Percentiles rank a stretch among this genome's conserved stretches.
Conservation (phyloP, 64 coral and sea anemone genomes). For the Orbicella faveolata region DNA sequence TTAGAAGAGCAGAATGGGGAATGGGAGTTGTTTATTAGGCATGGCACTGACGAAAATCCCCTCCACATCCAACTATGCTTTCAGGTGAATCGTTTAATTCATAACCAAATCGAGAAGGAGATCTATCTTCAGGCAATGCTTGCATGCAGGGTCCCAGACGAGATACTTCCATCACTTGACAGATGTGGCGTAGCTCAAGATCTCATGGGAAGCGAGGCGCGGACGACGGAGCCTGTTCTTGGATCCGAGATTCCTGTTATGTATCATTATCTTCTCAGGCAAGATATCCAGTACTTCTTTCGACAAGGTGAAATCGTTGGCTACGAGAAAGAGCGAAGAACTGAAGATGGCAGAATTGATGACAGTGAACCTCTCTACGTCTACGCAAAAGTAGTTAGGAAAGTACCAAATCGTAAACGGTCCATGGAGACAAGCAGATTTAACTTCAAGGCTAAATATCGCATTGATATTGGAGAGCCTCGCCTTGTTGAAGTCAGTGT, state of each 20-base stretch:
- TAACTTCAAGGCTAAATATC: conserved; percentile 82
- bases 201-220: conserved; percentile 65
- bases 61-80: conserved; percentile 96
- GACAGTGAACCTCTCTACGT: conserved; percentile 88
- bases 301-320: conserved; percentile 93
- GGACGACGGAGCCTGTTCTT: conserved; percentile 73
- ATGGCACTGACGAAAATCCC: conserved; percentile 87
- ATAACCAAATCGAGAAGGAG: conserved; percentile 91
- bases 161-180: conserved; percentile 84
- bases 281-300: conserved; percentile 91
- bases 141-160: conserved; percentile 81
- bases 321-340: conserved; percentile 77
- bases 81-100: conserved; percentile 82
- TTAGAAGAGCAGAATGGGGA: conserved; percentile 76
- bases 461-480: conserved; percentile 90
- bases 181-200: conserved; percentile 92
- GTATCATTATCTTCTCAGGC: conserved; percentile 92
- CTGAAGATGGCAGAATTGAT: conserved; percentile 65
- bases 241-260: conserved; percentile 91
- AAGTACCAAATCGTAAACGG: conserved; percentile 57
- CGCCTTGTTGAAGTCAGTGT: conserved; percentile 89
- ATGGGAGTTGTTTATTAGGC: conserved; percentile 80
- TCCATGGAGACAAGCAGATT: conserved; percentile 57
- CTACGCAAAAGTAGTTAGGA: conserved; percentile 88
- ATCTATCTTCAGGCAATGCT: conserved; percentile 95